phyloP scores from a whole-genome alignment of 2,888 invertebrate genomes.

The Belgica antarctica region DNA sequence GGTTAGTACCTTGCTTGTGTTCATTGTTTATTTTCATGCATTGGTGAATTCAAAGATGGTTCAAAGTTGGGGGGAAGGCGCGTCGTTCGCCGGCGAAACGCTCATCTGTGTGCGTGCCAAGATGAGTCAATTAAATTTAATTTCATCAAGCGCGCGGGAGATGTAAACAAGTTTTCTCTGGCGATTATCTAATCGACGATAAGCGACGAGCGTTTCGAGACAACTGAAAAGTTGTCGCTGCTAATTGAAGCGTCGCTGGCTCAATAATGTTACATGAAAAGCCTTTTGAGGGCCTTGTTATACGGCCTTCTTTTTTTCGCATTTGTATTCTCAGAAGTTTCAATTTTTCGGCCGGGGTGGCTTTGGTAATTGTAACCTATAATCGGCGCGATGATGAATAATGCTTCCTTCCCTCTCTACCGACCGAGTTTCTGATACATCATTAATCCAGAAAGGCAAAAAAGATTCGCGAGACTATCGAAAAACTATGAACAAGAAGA shows the following conservation, averaged over 20 bases:
- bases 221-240: not conserved
- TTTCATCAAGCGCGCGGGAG: not conserved
- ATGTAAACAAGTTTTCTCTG: not conserved
- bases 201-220: too few species aligned
- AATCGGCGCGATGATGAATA: not conserved
- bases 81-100: not conserved
- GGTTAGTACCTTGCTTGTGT: slow-evolving; percentile 10
- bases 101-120: not conserved
- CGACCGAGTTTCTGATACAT: not conserved
- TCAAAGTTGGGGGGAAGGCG: slow-evolving; percentile 1
- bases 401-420: not conserved
- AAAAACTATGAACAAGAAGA: not conserved
- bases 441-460: not conserved
- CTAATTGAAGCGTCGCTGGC: not conserved
- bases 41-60: not conserved
- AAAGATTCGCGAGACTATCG: slow-evolving; percentile 11
- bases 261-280: not conserved
- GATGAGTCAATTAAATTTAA: not conserved
- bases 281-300: too few species aligned
- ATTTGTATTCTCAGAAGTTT: not conserved
- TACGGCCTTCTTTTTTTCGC: too few species aligned
- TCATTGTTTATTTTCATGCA: not conserved
- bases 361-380: slow-evolving; percentile 2
- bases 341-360: too few species aligned
- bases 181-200: not conserved